Evolutionary conservation across 2,888 invertebrate genomes (phyloP), one percentile per base, ranked within the genome.

Genomic region (Halocaridina rubra): DNA sequence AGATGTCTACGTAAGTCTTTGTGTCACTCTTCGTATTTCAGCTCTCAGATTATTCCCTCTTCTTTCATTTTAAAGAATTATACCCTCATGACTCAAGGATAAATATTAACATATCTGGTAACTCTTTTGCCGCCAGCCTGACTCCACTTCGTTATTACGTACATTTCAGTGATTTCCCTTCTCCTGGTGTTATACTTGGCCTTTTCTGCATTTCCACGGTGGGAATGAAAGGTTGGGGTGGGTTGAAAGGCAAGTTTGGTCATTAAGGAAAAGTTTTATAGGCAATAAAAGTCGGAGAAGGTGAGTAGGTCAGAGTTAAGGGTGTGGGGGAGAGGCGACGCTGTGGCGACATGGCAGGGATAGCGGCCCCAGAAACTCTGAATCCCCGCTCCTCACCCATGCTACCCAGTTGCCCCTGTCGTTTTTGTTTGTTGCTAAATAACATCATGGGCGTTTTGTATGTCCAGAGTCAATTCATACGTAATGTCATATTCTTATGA

Each of bases 61-160:
- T n/a, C n/a, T n/a, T n/a, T n/a, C n/a, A n/a, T n/a, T n/a, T n/a
- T n/a, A n/a, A n/a, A n/a, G n/a, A n/a, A n/a, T n/a, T n/a, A n/a
- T n/a, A 24, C 10, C 29, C 13, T 8, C 13, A 74, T 22, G 81
- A 81, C 46, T 30, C 75, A 32, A 22, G 27, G 57, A 16, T 10
- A 19, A 57, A 22, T 32, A 33, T 59, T 32, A 59, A 32, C 33
- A 39, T 33, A 27, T 71, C 71, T 77, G 82, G 82, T 57, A 82
- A 75, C 71, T 4, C 39, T 24, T 7, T 22, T 61, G 82, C 82
- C 82, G 82, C 82, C 82, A 82, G 76, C 27, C 77, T 82, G 82
- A 82, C 82, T 82, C 71, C 77, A 82, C 82, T 71, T 77, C 82
- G 82, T 69, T 82, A 59, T 71, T 69, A 24, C 59, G 77, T 22